phyloP scores from a whole-genome alignment of 2,888 invertebrate species.

The Antheraea yamamai region DNA sequence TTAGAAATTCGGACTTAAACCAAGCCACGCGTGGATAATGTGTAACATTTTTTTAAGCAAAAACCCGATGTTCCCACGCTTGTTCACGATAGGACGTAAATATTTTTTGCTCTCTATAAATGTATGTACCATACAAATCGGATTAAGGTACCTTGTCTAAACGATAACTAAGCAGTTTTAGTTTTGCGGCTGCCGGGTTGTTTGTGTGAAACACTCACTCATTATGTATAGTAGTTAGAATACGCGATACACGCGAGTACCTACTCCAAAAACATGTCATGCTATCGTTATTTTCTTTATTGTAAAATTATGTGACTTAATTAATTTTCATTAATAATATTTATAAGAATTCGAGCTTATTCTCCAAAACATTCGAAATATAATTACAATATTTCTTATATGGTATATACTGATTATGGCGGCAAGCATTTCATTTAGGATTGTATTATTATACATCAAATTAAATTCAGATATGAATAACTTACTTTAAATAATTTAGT shows the following conservation, averaged over 20 bases:
- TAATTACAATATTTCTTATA: too few species aligned
- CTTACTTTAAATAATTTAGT: too few species aligned
- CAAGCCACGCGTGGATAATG: neutral
- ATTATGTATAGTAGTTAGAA: slow-evolving; percentile 46
- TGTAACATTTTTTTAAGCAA: neutral
- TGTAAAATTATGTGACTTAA: neutral
- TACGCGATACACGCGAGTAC: slow-evolving; percentile 36
- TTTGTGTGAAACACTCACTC: slow-evolving; percentile 52
- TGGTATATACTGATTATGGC: too few species aligned
- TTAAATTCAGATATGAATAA: too few species aligned
- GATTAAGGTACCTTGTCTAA: slow-evolving; percentile 35
- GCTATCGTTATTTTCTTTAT: neutral
- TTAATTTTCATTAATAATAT: neutral
- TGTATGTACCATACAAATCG: slow-evolving; percentile 7
- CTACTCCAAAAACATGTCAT: slow-evolving; percentile 24
- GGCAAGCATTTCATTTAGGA: too few species aligned
- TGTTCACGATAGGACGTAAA: slow-evolving; percentile 1
- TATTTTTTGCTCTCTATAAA: slow-evolving; percentile 9
- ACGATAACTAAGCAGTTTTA: slow-evolving; percentile 46
- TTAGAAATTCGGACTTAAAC: neutral
- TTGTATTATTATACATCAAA: too few species aligned
- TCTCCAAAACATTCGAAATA: too few species aligned
- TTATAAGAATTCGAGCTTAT: neutral
- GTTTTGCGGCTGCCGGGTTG: slow-evolving; percentile 44
- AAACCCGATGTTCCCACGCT: slow-evolving; percentile 6